Conservation (phyloP, 2,113 vertebrate species). For the Pseudorhombus dupliciocellatus region DNA sequence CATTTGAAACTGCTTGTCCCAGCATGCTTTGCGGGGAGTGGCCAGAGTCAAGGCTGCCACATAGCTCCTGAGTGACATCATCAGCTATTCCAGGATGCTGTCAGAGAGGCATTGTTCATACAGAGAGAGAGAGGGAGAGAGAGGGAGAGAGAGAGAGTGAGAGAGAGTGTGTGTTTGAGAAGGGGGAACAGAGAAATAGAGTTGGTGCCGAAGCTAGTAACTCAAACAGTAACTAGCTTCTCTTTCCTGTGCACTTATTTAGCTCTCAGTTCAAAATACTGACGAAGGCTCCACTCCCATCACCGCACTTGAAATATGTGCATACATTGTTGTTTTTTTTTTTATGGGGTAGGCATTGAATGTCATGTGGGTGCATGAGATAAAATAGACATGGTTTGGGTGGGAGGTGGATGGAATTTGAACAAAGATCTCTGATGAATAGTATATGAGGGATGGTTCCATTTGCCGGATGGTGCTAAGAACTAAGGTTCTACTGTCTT, state of each 20-base stretch:
- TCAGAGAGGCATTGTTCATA: constrained; percentile 75
- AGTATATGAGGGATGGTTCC: not conserved
- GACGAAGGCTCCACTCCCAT: not conserved
- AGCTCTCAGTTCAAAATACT: constrained; percentile 11
- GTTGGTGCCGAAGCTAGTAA: not conserved
- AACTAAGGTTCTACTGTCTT: constrained; percentile 59
- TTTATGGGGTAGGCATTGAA: not conserved
- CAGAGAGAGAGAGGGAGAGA: constrained; percentile 16
- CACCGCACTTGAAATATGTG: not conserved
- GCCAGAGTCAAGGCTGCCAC: constrained; percentile 51
- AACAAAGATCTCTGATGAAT: constrained; percentile 1
- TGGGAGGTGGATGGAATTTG: not conserved
- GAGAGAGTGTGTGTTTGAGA: constrained; percentile 11
- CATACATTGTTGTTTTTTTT: not conserved
- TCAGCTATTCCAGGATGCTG: constrained; percentile 54
- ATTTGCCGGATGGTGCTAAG: constrained; percentile 17
- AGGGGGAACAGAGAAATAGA: constrained; percentile 11
- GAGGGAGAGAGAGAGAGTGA: constrained; percentile 13
- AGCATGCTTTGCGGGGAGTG: constrained; percentile 74
- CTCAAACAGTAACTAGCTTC: constrained; percentile 21
- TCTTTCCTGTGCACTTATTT: constrained; percentile 24
- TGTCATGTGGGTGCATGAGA: not conserved
- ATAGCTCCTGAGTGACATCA: constrained; percentile 80
- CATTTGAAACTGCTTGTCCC: constrained; percentile 67
- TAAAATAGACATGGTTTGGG: not conserved